Evolutionary conservation across 2,888 invertebrate genomes (phyloP).

Genomic region (Pasiphila rectangulata): DNA sequence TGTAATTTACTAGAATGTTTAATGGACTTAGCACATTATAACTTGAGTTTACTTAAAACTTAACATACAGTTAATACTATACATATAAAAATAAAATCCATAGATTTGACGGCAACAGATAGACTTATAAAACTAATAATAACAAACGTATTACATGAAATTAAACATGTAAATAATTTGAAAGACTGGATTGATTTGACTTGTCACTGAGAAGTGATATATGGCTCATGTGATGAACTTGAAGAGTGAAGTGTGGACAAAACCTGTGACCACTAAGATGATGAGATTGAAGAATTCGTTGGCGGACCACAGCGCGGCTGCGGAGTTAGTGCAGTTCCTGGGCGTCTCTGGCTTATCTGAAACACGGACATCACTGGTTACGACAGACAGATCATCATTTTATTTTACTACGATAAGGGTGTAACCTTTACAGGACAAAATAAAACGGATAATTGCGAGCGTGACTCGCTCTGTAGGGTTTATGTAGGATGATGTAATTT

Average conservation of each 20-base stretch:
- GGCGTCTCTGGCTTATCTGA: conserved; percentile 68
- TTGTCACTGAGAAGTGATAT: conserved; percentile 16
- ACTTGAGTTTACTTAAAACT: conserved; percentile 73
- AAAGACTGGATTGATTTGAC: conserved; percentile 24
- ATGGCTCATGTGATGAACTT: conserved; percentile 50
- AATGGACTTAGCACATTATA: conserved; percentile 72
- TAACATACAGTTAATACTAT: conserved; percentile 61
- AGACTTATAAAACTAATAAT: conserved; percentile 38
- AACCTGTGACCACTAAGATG: conserved; percentile 39
- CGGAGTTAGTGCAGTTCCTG: conserved; percentile 65
- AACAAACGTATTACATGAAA: conserved; percentile 39
- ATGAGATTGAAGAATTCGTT: conserved; percentile 42
- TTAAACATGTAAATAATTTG: conserved; percentile 31
- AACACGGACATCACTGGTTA: too few species aligned
- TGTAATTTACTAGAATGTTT: conserved; percentile 51
- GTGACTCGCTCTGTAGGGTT: too few species aligned
- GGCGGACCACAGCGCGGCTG: conserved; percentile 39
- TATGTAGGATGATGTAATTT: too few species aligned
- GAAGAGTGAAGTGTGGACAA: conserved; percentile 49
- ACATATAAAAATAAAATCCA: conserved; percentile 51
- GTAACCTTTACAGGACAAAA: too few species aligned
- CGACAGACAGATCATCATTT: too few species aligned
- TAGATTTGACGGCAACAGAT: conserved; percentile 57
- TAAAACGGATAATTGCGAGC: too few species aligned
- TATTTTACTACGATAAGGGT: too few species aligned